A percentile compares a stretch with the other conserved stretches of the same genome.
Conservation (phyloP, 2,797 vertebrate genomes). For the Syngnathus rostellatus region DNA sequence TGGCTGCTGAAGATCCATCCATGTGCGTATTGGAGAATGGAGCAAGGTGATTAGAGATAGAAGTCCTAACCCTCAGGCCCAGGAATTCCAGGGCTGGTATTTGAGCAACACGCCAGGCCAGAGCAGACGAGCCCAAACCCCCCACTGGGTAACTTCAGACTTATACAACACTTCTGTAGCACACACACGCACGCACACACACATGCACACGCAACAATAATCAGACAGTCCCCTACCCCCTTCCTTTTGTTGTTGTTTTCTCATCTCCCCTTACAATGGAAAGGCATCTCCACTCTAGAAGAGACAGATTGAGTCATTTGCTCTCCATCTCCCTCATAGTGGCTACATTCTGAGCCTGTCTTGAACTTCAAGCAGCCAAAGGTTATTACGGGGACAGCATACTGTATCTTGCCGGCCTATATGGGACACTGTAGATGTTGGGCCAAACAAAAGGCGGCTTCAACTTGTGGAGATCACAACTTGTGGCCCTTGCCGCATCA, state of each 20-base stretch:
- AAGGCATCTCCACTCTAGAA: constrained; percentile 50
- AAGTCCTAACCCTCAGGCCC: constrained; percentile 47
- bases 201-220: constrained; percentile 31
- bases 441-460: constrained; percentile 7
- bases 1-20: constrained; percentile 19
- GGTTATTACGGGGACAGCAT: constrained; percentile 8
- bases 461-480: constrained; percentile 14
- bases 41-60: constrained; percentile 54
- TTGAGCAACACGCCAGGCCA: constrained; percentile 57
- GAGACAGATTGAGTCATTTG: constrained; percentile 47
- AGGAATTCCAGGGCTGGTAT: constrained; percentile 61
- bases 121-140: constrained; percentile 50
- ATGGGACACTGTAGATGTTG: constrained; percentile 13
- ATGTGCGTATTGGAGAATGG: constrained; percentile 27
- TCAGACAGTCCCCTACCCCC: constrained; percentile 57
- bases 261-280: constrained; percentile 48
- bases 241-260: constrained; percentile 63
- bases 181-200: constrained; percentile 29
- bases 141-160: constrained; percentile 47
- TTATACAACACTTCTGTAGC: constrained; percentile 48
- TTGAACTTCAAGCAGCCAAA: constrained; percentile 40
- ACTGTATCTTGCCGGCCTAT: constrained; percentile 29
- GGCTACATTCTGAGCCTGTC: constrained; percentile 22
- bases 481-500: constrained; percentile 40
- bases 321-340: constrained; percentile 21